Base-by-base conservation (phyloP, 2,888 invertebrate species). In the Nesidiocoris tenuis region DNA sequence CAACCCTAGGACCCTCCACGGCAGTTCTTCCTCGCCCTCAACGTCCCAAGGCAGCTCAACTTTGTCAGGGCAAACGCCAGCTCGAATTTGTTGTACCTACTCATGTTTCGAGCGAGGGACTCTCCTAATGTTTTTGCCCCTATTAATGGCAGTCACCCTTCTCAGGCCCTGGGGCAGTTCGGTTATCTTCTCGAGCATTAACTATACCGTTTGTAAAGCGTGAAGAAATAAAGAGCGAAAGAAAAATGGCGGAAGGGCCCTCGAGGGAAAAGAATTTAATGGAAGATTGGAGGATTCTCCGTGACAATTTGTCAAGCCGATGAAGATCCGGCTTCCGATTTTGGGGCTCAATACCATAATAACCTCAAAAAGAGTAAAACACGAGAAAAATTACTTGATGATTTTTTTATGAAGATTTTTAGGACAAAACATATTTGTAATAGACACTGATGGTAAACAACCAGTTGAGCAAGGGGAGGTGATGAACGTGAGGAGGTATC, bases 151-250 rank as follows among this genome's bases (percentile, higher is more conserved):
- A 9, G 19, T n/a, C 17, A 39, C 63, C n/a, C 63, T 23, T 23
- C 63, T 21, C 18, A 19, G 65, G 25, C 54, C 54, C 18, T 19
- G 65, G 39, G 61, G 65, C 39, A 19, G 19, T 39, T 18, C 1
- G 39, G 65, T 65, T 65, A 65, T 65, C 65, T 65, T 65, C 65
- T 5, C 1, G 39, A n/a, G 65, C 65, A 65, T 65, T 65, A 65
- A 65, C 65, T 17, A 65, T 65, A 24, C 63, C 65, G 7, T 9
- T 24, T n/a, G 7, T 17, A 19, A 65, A 65, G 7, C 24, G 16
- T 12, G 17, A 65, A 16, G 65, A 17, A 39, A 12, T 39, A 39
- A 39, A 24, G 25, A 24, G 39, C 18, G 65, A 65, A 19, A 39
- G 39, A 18, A 65, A 65, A 65, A 65, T 39, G 19, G 39, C 25